A percentile compares a stretch with the other conserved stretches of the same genome.
These are phyloP conservation scores for Aphidius gifuensis DNA, from an alignment of 1,140 invertebrate species.

Conservation along the genomic window DNA sequence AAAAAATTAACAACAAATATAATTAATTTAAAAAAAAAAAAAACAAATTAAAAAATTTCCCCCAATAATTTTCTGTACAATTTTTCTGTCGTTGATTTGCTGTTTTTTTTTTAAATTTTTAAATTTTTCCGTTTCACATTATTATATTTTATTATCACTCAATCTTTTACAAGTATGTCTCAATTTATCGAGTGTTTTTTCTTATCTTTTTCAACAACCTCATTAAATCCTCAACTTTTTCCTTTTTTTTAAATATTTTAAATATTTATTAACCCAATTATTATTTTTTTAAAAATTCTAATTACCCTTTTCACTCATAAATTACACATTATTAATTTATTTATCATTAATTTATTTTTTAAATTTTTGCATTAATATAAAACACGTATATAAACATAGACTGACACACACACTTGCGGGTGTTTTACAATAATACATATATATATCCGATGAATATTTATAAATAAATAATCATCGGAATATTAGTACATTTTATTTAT, in stretches of 20 bases:
- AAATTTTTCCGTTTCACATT: background rate
- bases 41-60: too few relatives aligned
- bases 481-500: conserved; percentile 32
- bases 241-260: too few relatives aligned
- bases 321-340: conserved; percentile 18
- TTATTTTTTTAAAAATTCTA: background rate
- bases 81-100: too few relatives aligned
- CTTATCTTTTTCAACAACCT: too few relatives aligned
- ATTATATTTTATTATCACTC: background rate
- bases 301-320: conserved; percentile 1
- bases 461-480: conserved; percentile 36
- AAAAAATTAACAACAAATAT: too few relatives aligned
- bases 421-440: conserved; percentile 47
- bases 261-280: conserved; percentile 10
- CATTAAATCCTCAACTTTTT: too few relatives aligned
- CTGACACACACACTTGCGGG: conserved; percentile 48
- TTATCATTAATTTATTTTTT: conserved; percentile 20
- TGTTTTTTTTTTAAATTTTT: background rate
- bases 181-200: too few relatives aligned
- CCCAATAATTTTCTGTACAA: too few relatives aligned
- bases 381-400: conserved; percentile 58
- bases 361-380: conserved; percentile 50
- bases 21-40: too few relatives aligned
- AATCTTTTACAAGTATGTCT: background rate
- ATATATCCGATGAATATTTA: conserved; percentile 17